Conservation (phyloP, 2,888 invertebrate species). For the Petrolisthes manimaculis region DNA sequence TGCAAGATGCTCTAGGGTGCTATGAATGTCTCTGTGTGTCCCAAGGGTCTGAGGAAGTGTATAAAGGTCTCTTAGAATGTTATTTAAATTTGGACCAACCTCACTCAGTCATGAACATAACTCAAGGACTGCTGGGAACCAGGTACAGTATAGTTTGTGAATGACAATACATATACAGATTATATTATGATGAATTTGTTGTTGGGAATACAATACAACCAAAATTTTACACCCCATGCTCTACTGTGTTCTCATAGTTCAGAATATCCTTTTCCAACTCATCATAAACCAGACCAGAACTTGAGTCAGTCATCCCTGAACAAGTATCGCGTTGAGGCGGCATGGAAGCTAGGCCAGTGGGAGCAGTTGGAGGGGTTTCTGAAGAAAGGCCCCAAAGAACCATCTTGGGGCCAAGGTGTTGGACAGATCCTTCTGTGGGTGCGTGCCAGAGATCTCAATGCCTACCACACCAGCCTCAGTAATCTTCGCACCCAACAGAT, state of each 20-base stretch:
- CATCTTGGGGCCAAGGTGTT: slow-evolving; percentile 82
- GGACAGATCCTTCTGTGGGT: slow-evolving; percentile 77
- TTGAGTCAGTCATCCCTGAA: slow-evolving; percentile 71
- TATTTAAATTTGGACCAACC: slow-evolving; percentile 89
- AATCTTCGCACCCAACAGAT: slow-evolving; percentile 68
- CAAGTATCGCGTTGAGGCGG: slow-evolving; percentile 82
- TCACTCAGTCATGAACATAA: slow-evolving; percentile 82
- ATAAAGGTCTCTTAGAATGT: slow-evolving; percentile 85
- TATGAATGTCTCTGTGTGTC: slow-evolving; percentile 79
- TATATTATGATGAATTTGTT: neutral
- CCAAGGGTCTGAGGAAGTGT: slow-evolving; percentile 67
- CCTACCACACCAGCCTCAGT: slow-evolving; percentile 60
- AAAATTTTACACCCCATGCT: neutral
- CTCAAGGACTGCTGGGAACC: slow-evolving; percentile 78
- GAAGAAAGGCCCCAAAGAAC: slow-evolving; percentile 67
- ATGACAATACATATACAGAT: neutral
- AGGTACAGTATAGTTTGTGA: slow-evolving; percentile 69
- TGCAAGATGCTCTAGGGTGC: slow-evolving; percentile 84
- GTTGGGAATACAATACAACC: neutral
- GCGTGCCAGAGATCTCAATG: slow-evolving; percentile 67
- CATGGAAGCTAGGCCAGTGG: slow-evolving; percentile 89
- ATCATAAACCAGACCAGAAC: slow-evolving; percentile 30
- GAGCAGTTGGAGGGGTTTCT: slow-evolving; percentile 80
- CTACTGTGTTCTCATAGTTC: neutral
- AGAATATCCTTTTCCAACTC: neutral